A percentile compares a stretch with the other conserved stretches of the same genome.
Evolutionary conservation across 92 coral and sea anemone genomes (phyloP).

Genomic region (Actinostola sp.): DNA sequence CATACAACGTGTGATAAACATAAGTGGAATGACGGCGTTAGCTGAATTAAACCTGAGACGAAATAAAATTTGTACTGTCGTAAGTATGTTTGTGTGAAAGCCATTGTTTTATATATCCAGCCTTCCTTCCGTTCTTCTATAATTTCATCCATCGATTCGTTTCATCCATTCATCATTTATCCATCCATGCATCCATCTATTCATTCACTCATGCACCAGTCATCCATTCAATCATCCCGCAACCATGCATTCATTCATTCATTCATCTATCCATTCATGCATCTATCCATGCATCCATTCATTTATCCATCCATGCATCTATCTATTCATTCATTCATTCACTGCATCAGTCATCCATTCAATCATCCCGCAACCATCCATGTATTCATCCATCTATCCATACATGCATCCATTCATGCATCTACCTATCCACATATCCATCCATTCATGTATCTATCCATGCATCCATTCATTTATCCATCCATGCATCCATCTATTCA

Average conservation of each 20-base stretch:
- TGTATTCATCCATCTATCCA: constrained; percentile 1
- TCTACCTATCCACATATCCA: neutral
- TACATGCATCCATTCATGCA: neutral
- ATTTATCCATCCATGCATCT: neutral
- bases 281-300: neutral
- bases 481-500: constrained; percentile 2
- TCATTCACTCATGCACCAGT: neutral
- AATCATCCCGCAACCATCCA: neutral
- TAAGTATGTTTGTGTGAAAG: constrained; percentile 47
- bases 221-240: neutral
- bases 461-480: neutral
- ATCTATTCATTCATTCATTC: neutral
- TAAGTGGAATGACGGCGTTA: constrained; percentile 84
- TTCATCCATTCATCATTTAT: neutral
- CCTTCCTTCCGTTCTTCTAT: neutral
- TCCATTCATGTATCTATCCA: no score
- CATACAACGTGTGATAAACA: constrained; percentile 74
- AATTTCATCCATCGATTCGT: neutral
- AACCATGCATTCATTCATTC: constrained; percentile 2
- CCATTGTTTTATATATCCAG: no score
- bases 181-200: neutral
- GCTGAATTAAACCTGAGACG: constrained; percentile 94
- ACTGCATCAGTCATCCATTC: neutral
- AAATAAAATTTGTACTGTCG: constrained; percentile 85
- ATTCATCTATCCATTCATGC: neutral